Evolutionary conservation across 2,113 vertebrate species (phyloP), one percentile per base, ranked within the genome.

Genomic region (Erinaceus europaeus): DNA sequence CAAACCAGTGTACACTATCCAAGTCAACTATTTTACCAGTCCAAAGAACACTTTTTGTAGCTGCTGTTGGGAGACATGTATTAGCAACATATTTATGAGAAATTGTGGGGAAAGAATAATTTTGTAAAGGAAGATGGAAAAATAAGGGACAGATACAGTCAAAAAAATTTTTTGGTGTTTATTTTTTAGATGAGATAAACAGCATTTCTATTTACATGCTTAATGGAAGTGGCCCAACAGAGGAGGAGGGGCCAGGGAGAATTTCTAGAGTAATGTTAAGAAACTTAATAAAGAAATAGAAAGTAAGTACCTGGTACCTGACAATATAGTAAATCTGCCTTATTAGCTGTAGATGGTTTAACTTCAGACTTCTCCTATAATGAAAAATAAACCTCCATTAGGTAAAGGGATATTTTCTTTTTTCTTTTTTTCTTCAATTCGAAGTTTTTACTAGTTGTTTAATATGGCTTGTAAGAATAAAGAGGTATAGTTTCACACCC

Each of bases 1-100:
- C n/a, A n/a, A n/a, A n/a, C n/a, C n/a, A n/a, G n/a, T n/a, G n/a
- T n/a, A n/a, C n/a, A n/a, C n/a, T n/a, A n/a, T n/a, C n/a, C n/a
- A n/a, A n/a, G n/a, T n/a, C n/a, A n/a, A n/a, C n/a, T n/a, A n/a
- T n/a, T n/a, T n/a, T n/a, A n/a, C n/a, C n/a, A n/a, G n/a, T n/a
- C n/a, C n/a, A n/a, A n/a, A n/a, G n/a, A n/a, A n/a, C n/a, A n/a
- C n/a, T n/a, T n/a, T n/a, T n/a, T n/a, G 23, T 55, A 27, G 55
- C 32, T 72, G 68, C 21, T 68, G 9, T 34, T 27, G 59, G 50
- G 18, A 59, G 69, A 75, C 75, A 20, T 20, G 61, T 71, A n/a
- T 38, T n/a, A 80, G 12, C n/a, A 92, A 80, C 75, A 5, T 68
- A 85, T 53, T 74, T 84, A 53, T 61, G 44, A 86, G 52, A 75